Evolutionary conservation across 2,113 vertebrate genomes (phyloP), one percentile per base, ranked within the genome.

Genomic region (Ivindomyrus marchei): DNA sequence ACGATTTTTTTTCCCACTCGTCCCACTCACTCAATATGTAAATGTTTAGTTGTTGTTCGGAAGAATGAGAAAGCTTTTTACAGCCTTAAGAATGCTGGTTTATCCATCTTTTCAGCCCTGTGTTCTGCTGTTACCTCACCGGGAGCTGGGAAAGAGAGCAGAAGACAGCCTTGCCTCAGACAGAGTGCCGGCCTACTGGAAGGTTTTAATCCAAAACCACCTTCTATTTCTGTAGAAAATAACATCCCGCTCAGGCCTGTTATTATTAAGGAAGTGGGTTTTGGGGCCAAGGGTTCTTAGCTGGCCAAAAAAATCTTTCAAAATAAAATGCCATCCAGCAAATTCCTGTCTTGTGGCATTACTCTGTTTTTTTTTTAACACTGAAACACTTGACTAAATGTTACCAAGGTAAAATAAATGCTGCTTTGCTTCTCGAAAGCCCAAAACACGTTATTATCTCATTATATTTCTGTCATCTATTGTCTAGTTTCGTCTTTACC

Each of bases 221-320:
- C 94, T 90, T 94, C 92, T 94, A 94, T 95, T 94, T 94, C 88
- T 87, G 92, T 93, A 91, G 92, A 90, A 92, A 95, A 94, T 91
- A 95, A 94, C 93, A 95, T 94, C 93, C 93, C 94, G 92, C 91
- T 89, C 92, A 92, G 91, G 93, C 94, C 94, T 95, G 93, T 93
- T 94, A 95, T 95, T 95, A 94, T 93, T 91, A 94, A 95, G 96
- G 95, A 96, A 95, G 95, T 94, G 94, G 94, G 93, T 94, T 95
- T 92, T 90, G 91, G 90, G 90, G 93, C 92, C 94, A 94, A 89
- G 49, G 93, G 92, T 95, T 94, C 94, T 94, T 95, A 94, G 93
- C 94, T 94, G 94, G 92, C 94, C 95, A 95, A 96, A 96, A 96
- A 96, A 96, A 96, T 93, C 94, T 94, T 4, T 45, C 91, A 94